Evolutionary conservation across 2,888 invertebrate genomes (phyloP).

Genomic region (Chydorus sphaericus): DNA sequence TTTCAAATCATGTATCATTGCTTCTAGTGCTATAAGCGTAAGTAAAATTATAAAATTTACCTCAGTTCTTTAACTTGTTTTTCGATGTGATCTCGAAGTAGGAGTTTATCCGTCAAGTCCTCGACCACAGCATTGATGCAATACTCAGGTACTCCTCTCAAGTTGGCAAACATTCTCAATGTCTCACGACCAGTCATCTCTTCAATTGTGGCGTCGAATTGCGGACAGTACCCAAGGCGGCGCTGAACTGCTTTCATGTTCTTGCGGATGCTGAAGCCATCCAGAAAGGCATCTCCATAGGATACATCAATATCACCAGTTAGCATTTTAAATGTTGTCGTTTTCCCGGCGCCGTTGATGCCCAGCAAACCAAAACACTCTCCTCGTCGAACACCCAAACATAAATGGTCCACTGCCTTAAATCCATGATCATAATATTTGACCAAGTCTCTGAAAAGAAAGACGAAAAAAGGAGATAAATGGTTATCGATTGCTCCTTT

Average conservation of each 20-base stretch:
- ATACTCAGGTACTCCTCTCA: slow-evolving; percentile 41
- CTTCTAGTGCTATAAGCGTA: neutral
- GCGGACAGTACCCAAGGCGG: slow-evolving; percentile 51
- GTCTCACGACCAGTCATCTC: slow-evolving; percentile 56
- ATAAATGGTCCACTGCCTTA: slow-evolving; percentile 63
- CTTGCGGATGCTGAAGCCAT: slow-evolving; percentile 32
- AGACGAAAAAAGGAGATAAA: slow-evolving; percentile 5
- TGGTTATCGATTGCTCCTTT: neutral
- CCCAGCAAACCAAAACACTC: slow-evolving; percentile 73
- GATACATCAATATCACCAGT: slow-evolving; percentile 64
- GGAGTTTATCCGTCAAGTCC: slow-evolving; percentile 38
- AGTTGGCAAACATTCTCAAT: slow-evolving; percentile 44
- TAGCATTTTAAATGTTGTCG: slow-evolving; percentile 77
- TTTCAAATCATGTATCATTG: neutral
- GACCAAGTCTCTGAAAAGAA: slow-evolving; percentile 36
- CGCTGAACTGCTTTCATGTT: slow-evolving; percentile 25
- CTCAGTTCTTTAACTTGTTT: slow-evolving; percentile 34
- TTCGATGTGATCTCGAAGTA: slow-evolving; percentile 45
- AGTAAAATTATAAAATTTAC: slow-evolving; percentile 18
- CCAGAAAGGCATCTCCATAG: slow-evolving; percentile 52
- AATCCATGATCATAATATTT: slow-evolving; percentile 55
- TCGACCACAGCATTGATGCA: slow-evolving; percentile 30
- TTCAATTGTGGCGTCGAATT: slow-evolving; percentile 56
- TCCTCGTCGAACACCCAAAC: slow-evolving; percentile 47
- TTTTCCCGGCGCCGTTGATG: slow-evolving; percentile 77